Conservation (phyloP, 2,797 vertebrate genomes). For the Chloroceryle inda region DNA sequence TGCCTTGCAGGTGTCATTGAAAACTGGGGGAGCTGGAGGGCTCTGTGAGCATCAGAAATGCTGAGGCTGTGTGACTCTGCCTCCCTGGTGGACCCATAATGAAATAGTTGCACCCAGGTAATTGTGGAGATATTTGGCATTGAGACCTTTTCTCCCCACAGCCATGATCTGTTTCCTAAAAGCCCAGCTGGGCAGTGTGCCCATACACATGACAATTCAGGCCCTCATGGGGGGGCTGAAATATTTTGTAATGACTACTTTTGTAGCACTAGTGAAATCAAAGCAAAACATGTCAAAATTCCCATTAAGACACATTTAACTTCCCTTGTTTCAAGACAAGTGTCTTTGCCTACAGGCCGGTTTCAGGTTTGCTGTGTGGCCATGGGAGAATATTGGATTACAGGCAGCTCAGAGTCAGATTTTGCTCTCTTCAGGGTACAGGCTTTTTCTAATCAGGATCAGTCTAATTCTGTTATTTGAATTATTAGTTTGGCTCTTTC, state of each 20-base stretch:
- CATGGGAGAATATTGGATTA: slow-evolving; percentile 70
- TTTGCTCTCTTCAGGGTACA: slow-evolving; percentile 49
- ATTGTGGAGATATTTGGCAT: not conserved
- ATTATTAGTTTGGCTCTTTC: slow-evolving; percentile 65
- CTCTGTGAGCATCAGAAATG: not conserved
- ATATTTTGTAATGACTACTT: slow-evolving; percentile 62
- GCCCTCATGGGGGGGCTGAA: not conserved
- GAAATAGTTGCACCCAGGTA: not conserved
- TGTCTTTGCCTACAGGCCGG: slow-evolving; percentile 59
- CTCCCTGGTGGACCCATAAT: not conserved
- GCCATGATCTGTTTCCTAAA: not conserved
- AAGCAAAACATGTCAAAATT: slow-evolving; percentile 73
- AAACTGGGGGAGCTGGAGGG: not conserved
- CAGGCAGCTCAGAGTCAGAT: slow-evolving; percentile 31
- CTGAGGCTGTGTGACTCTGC: not conserved
- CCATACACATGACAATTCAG: rapidly evolving
- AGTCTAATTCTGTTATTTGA: slow-evolving; percentile 73
- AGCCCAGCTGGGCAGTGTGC: rapidly evolving
- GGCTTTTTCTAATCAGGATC: slow-evolving; percentile 71
- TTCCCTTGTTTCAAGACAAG: slow-evolving; percentile 56
- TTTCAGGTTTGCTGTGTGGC: not conserved
- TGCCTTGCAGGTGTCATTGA: not conserved
- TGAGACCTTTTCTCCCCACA: not conserved
- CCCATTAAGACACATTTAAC: slow-evolving; percentile 70
- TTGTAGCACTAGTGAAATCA: slow-evolving; percentile 67